Conservation (phyloP, 2,888 invertebrate genomes). For the Hyalella azteca region DNA sequence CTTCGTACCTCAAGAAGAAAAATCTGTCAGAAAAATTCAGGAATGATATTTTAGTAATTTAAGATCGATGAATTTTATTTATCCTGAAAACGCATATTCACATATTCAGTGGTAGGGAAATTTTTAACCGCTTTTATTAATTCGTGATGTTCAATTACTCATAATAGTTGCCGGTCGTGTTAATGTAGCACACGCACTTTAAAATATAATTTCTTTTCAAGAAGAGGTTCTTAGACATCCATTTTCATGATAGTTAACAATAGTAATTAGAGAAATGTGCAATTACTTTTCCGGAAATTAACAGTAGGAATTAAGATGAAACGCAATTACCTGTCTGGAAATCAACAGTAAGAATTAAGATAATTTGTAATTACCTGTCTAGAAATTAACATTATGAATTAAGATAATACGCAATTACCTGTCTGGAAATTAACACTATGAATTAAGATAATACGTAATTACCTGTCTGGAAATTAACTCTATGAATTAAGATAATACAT, state of each 20-base stretch:
- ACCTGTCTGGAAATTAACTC: neutral
- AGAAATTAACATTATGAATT: neutral
- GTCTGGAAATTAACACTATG: neutral
- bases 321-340: neutral
- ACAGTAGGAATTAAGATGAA: neutral
- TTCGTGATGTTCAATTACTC: neutral
- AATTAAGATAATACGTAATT: neutral
- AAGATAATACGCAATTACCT: neutral
- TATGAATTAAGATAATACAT: neutral
- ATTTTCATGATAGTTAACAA: too few relatives aligned
- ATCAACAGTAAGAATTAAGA: neutral
- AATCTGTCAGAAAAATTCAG: neutral
- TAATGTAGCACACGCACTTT: neutral
- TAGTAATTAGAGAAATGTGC: too few relatives aligned
- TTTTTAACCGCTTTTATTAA: neutral
- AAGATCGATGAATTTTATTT: neutral
- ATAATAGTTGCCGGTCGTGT: neutral
- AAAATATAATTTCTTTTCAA: neutral
- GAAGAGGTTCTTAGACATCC: too few relatives aligned
- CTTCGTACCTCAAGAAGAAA: conserved; percentile 21
- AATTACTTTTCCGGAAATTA: too few relatives aligned
- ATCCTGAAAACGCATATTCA: neutral
- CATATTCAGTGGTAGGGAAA: neutral
- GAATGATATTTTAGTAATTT: neutral
- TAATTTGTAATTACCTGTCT: neutral